Conservation (phyloP, 2,888 invertebrate genomes). For the Trichogramma dendrolimi region DNA sequence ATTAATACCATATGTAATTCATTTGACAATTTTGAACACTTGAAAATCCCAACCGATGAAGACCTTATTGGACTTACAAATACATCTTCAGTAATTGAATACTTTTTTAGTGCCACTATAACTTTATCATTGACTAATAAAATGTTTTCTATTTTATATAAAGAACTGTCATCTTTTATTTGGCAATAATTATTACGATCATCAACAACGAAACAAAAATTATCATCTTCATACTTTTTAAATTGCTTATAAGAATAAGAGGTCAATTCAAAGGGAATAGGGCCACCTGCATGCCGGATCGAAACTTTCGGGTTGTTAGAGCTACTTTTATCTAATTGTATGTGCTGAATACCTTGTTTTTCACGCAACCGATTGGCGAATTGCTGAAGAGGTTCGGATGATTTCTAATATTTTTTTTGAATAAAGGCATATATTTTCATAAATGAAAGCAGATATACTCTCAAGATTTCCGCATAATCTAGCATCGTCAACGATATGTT, state of each 20-base stretch:
- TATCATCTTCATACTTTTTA: background rate
- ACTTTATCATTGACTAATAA: background rate
- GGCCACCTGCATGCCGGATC: background rate
- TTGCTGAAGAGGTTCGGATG: conserved; percentile 3
- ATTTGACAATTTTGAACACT: background rate
- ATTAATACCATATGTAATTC: background rate
- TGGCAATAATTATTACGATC: background rate
- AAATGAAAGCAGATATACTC: background rate
- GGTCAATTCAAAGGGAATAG: background rate
- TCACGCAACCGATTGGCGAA: conserved; percentile 4
- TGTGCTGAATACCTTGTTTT: background rate
- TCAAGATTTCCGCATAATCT: background rate
- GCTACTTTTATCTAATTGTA: background rate
- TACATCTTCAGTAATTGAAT: background rate
- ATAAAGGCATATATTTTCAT: conserved; percentile 7
- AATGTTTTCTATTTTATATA: conserved; percentile 4
- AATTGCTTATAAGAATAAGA: background rate
- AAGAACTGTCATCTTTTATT: background rate
- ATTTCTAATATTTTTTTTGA: conserved; percentile 5
- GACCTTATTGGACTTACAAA: background rate
- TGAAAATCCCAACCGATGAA: background rate
- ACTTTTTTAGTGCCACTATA: background rate
- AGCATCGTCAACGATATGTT: conserved; percentile 6
- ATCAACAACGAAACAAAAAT: background rate
- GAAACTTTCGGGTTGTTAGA: background rate